Conservation (phyloP, 2,113 vertebrate genomes). For the Myocastor coypus region DNA sequence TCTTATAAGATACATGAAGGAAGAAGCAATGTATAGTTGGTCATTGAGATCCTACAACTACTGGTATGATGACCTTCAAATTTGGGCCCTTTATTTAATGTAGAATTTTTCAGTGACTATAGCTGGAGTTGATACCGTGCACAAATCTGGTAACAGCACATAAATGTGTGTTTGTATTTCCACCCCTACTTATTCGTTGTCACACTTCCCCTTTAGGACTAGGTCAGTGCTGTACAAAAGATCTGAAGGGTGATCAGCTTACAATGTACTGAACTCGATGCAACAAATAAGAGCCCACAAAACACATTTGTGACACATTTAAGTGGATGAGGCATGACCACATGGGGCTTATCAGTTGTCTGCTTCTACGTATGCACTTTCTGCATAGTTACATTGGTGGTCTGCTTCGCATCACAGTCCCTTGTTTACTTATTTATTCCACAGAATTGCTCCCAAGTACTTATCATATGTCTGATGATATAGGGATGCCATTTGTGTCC, state of each 20-base stretch:
- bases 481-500: not conserved
- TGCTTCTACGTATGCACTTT: not conserved
- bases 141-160: not conserved
- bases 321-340: not conserved
- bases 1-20: not conserved
- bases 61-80: not conserved
- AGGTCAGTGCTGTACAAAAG: not conserved
- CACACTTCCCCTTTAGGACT: not conserved
- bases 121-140: not conserved
- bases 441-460: not conserved
- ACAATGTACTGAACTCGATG: constrained; percentile 33
- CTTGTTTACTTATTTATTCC: not conserved
- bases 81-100: not conserved
- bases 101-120: not conserved
- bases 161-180: not conserved
- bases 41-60: not conserved
- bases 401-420: not conserved
- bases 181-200: not conserved
- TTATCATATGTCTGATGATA: not conserved
- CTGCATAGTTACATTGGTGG: not conserved
- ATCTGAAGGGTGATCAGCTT: not conserved
- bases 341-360: not conserved
- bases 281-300: not conserved
- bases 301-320: not conserved
- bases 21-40: not conserved